A percentile compares a stretch with the other conserved stretches of the same genome.
Conservation (phyloP, 2,797 vertebrate genomes). For the Salmo trutta region DNA sequence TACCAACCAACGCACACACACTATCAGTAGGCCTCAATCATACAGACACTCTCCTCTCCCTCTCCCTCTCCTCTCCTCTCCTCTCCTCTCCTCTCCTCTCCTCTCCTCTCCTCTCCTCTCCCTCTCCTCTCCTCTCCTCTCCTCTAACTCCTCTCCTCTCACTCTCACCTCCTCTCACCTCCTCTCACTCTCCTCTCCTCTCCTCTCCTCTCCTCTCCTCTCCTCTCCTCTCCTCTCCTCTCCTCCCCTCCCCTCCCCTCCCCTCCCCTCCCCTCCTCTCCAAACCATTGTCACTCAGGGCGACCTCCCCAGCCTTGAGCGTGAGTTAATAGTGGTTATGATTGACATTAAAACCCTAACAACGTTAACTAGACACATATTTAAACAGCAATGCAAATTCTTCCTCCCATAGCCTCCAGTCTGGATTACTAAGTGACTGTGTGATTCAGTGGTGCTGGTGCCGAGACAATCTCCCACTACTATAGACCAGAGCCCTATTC, state of each 20-base stretch:
- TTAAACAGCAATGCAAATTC: conserved; percentile 74
- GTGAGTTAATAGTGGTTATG: conserved; percentile 66
- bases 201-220: conserved; percentile 1
- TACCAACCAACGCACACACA: background rate
- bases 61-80: no score
- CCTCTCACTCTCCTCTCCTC: no score
- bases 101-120: no score
- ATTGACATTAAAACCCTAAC: conserved; percentile 73
- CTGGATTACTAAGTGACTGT: conserved; percentile 72
- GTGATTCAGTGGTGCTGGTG: conserved; percentile 48
- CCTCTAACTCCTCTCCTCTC: no score
- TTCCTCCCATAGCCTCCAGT: conserved; percentile 69
- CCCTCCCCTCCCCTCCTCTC: background rate
- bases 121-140: no score
- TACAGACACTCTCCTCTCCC: conserved; percentile 25
- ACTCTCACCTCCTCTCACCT: no score
- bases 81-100: no score
- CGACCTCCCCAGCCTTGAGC: conserved; percentile 61
- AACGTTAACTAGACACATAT: conserved; percentile 66
- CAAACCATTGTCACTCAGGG: conserved; percentile 67
- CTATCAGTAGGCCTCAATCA: background rate
- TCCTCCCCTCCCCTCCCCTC: no score
- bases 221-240: no score
- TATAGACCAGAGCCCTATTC: background rate
- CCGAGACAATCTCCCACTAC: conserved; percentile 54